Evolutionary conservation across 2,113 vertebrate genomes (phyloP), one percentile per base, ranked within the genome.

Genomic region (Oenanthe oenanthe): DNA sequence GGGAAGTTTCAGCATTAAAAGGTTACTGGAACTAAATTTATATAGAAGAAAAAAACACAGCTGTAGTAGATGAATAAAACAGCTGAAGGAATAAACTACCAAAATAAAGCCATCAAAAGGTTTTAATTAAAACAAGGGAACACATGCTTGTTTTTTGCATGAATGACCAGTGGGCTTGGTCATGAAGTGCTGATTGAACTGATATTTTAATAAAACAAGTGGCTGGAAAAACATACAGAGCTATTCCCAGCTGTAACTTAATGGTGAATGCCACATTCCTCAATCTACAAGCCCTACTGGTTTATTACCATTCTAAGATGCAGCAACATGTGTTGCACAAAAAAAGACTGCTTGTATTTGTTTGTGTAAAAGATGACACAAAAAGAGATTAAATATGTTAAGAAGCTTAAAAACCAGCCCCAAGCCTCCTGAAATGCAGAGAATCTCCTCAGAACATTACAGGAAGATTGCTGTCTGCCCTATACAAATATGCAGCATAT

Each of bases 21-120:
- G 26, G 14, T 62, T 68, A 77, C 10, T 7, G 17, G 34, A 57
- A 74, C 34, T n/a, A 67, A 81, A 43, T 10, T 50, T 34, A 10
- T 21, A 36, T 11, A 32, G 53, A 75, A 42, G 4, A 38, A 73
- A 45, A 45, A 9, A 91, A 38, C 91, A 82, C 50, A 85, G 70
- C 53, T 91, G 70, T 50, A 50, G 34, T 72, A 76, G 45, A 76
- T 57, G 45, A 95, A 91, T 63, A 72, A 82, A 95, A 65, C 50
- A 82, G 45, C 38, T 47, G 77, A 79, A 95, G 13, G 47, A 93
- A 82, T 72, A 82, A 10, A 82, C 57, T 89, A 89, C 70, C 32
- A 94, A 94, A 95, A 91, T 42, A 91, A 89, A 95, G 54, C 50
- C 32, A 73, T 70, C 32, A 83, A 89, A 82, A 76, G 32, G 60